Base-by-base conservation (phyloP, 2,888 invertebrate species). In the Erynnis tages region DNA sequence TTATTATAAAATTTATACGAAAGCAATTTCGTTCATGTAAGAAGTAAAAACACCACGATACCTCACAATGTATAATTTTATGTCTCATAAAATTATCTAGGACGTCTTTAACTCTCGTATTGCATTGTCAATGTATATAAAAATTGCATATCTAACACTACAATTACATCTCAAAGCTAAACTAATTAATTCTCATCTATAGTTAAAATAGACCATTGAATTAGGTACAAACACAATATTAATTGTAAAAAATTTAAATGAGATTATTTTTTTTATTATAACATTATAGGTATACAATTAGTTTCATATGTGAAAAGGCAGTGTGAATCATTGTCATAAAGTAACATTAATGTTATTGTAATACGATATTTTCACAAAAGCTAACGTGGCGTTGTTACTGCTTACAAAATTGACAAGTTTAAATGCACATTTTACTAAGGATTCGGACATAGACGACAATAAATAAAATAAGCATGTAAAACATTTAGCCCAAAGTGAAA, bases 1-100 rank as follows among this genome's bases (percentile, higher is more conserved):
- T 86, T 78, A 73, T 79, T 76, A 78, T 77, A 87, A 87, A 83
- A 80, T 76, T 73, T 79, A 80, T 85, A 85, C 79, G 76, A 88
- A 88, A 88, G 87, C 88, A 86, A 86, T 83, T 73, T 78, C 76
- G 72, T 78, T 80, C 72, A 76, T 76, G 79, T 79, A 79, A 75
- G 82, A 84, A 88, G 86, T 79, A 77, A 81, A 84, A 84, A 84
- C 79, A 78, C 76, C 74, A 78, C 78, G 62, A 10, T 13, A 16
- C 21, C 14, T 29, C 14, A 17, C 38, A 13, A 11, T 23, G 7
- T 38, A 1, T 4, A 27, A 8, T 37, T 10, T 19, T 4, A 35
- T n/a, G 4, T n/a, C n/a, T 17, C n/a, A 10, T 10, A 10, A 1
- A 35, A 35, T 37, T 14, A 25, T 25, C 25, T 40, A 40, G n/a